Percentiles rank a stretch among this genome's conserved stretches.
Conservation (phyloP, 2,888 invertebrate genomes). For the Dicycla oo region DNA sequence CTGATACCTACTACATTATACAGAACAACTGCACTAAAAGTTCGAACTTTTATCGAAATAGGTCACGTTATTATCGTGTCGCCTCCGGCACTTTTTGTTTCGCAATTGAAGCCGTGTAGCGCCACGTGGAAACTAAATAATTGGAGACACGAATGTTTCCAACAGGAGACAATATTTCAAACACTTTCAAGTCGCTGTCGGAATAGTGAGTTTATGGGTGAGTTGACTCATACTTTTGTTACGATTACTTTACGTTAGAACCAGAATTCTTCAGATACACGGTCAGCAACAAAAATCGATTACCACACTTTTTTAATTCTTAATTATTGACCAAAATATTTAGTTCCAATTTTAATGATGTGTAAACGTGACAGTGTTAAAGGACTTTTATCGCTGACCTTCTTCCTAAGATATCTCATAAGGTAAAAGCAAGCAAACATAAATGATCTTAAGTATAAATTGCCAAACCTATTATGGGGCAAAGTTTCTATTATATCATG, state of each 20-base stretch:
- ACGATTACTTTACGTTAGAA: neutral
- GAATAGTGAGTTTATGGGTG: neutral
- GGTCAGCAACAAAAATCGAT: no score
- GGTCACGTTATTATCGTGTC: neutral
- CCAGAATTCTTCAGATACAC: no score
- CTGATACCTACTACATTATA: no score
- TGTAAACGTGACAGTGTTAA: no score
- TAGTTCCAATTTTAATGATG: no score
- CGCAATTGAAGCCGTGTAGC: neutral
- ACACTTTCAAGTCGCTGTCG: neutral
- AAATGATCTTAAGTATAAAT: neutral
- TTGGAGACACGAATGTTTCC: no score
- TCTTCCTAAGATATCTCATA: no score
- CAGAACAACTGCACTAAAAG: neutral
- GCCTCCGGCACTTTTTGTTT: conserved; percentile 9
- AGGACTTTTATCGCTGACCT: no score
- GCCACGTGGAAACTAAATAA: conserved; percentile 15
- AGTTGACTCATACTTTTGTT: neutral
- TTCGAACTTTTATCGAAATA: neutral
- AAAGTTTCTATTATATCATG: neutral
- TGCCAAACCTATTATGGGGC: neutral
- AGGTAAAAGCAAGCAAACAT: neutral
- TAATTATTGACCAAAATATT: no score
- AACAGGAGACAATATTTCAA: neutral
- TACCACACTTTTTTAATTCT: no score